Conservation (phyloP, 2,888 invertebrate genomes). For the Epistrophe grossulariae region DNA sequence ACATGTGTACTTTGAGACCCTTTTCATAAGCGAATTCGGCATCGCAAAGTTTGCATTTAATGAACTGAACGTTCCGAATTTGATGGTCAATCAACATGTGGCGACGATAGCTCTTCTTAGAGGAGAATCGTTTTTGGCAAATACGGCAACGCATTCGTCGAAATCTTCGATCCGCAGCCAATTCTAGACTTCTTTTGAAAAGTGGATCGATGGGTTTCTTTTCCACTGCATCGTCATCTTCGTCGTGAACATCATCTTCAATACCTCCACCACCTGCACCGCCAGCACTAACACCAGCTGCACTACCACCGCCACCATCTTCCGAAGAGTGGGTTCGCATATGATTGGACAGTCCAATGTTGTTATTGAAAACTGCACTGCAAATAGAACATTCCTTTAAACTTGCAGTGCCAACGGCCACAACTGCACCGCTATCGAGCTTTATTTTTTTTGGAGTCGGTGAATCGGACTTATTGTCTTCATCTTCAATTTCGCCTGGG, state of each 20-base stretch:
- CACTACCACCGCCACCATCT: slow-evolving; percentile 31
- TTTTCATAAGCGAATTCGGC: slow-evolving; percentile 84
- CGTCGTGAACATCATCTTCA: slow-evolving; percentile 32
- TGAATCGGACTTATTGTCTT: slow-evolving; percentile 77
- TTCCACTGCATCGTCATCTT: slow-evolving; percentile 37
- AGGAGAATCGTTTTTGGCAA: slow-evolving; percentile 83
- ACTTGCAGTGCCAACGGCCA: slow-evolving; percentile 66
- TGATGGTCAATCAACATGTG: slow-evolving; percentile 84
- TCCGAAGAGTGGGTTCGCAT: slow-evolving; percentile 83
- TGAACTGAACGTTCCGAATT: slow-evolving; percentile 83
- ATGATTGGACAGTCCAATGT: slow-evolving; percentile 83
- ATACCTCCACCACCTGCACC: slow-evolving; percentile 64
- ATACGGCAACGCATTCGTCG: slow-evolving; percentile 83
- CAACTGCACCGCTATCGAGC: slow-evolving; percentile 69
- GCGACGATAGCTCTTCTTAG: slow-evolving; percentile 83
- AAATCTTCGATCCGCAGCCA: slow-evolving; percentile 81
- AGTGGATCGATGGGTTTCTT: slow-evolving; percentile 75
- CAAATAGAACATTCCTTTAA: slow-evolving; percentile 82
- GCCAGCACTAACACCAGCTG: slow-evolving; percentile 60
- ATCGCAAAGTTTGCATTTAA: slow-evolving; percentile 83
- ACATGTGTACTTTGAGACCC: slow-evolving; percentile 83
- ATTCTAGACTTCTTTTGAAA: slow-evolving; percentile 80
- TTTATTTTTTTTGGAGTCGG: slow-evolving; percentile 79
- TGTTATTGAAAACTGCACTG: slow-evolving; percentile 82
- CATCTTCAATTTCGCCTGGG: slow-evolving; percentile 80